These are phyloP conservation scores for Gymnorhina tibicen DNA, from an alignment of 2,113 vertebrate species.

Conservation along the genomic window DNA sequence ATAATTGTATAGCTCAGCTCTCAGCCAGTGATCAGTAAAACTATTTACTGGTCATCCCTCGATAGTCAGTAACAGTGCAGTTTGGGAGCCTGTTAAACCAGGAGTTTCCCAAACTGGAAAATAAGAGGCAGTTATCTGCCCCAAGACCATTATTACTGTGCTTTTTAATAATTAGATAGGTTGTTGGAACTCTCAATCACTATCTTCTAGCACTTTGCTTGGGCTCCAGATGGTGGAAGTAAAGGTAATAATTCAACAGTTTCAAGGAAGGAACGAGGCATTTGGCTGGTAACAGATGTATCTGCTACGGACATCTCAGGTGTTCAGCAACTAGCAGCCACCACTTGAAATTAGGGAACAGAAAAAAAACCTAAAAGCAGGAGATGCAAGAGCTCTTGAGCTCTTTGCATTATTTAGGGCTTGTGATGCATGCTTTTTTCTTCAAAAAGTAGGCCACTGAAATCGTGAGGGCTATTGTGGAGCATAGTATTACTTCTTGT, in stretches of 20 bases:
- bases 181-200: not conserved
- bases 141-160: not conserved
- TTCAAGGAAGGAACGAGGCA: not conserved
- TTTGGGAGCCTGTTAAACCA: not conserved
- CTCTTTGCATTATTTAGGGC: not conserved
- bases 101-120: not conserved
- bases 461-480: not conserved
- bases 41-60: slow-evolving; percentile 6
- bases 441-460: not conserved
- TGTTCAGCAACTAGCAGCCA: not conserved
- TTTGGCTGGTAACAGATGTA: not conserved
- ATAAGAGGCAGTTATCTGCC: not conserved
- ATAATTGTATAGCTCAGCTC: not conserved
- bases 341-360: not conserved
- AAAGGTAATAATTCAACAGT: not conserved
- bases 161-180: not conserved
- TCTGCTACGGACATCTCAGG: not conserved
- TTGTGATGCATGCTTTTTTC: not conserved
- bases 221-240: not conserved
- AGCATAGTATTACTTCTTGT: not conserved
- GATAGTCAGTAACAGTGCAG: not conserved
- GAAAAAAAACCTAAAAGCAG: not conserved
- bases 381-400: not conserved
- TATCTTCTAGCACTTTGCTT: not conserved
- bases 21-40: not conserved